Evolutionary conservation across 1,140 invertebrate species (phyloP), one percentile per base, ranked within the genome.

Genomic region (Anastrepha obliqua): DNA sequence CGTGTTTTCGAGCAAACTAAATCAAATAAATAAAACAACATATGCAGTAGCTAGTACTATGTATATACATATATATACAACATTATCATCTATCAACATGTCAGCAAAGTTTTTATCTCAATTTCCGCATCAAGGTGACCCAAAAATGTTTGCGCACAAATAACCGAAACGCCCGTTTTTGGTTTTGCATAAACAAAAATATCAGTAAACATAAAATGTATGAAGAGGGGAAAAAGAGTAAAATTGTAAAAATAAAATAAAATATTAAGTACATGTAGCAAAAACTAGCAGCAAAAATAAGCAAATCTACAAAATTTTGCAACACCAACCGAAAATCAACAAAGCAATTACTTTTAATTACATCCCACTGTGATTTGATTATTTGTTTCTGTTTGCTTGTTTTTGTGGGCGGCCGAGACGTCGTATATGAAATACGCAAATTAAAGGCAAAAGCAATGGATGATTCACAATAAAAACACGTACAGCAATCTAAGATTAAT

Each of bases 331-430:
- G 42, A 74, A 81, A 81, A 81, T 81, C 44, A 81, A 51, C 47
- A 81, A 81, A 81, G 47, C 74, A 81, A 81, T 81, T 55, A 55
- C 47, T 47, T 81, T 81, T 58, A 81, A 55, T 81, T 81, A 51
- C 17, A 55, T 55, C 42, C 20, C 42, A 74, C 42, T 74, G 47
- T 81, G 47, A 81, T 81, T 29, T 81, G 55, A 81, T 81, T 74
- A 39, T 74, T 81, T 81, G 74, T 81, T 55, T 55, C 20, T 81
- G 47, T 67, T 67, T 67, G n/a, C 5, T 39, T 9, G 3, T 15
- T 67, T 29, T 9, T 81, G 51, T 81, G 51, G n/a, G 44, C 8
- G 74, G 74, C 74, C 47, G 74, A 51, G n/a, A 81, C 20, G 44
- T 58, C 47, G 13, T 44, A 9, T 17, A 42, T 74, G 44, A 17